phyloP scores from a whole-genome alignment of 2,113 vertebrate genomes.

The Scatophagus argus region DNA sequence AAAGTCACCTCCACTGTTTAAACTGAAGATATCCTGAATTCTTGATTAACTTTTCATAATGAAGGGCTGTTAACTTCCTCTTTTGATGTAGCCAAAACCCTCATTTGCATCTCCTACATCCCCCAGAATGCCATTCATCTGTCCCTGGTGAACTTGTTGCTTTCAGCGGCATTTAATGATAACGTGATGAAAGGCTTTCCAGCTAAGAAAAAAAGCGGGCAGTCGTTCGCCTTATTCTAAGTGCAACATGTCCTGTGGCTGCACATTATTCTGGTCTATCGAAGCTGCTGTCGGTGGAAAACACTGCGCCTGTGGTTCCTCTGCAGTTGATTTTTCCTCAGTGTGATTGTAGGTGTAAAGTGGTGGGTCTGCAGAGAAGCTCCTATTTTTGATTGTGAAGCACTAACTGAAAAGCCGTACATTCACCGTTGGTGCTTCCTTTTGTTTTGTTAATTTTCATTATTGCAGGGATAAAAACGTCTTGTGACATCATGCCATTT shows the following conservation, averaged over 20 bases:
- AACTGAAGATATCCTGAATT: slow-evolving; percentile 10
- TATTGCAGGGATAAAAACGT: background rate
- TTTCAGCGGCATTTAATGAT: slow-evolving; percentile 52
- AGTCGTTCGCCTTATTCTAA: slow-evolving; percentile 13
- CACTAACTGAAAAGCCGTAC: slow-evolving; percentile 26
- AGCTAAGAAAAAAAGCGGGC: background rate
- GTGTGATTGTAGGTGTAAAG: slow-evolving; percentile 22
- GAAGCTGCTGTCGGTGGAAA: slow-evolving; percentile 39
- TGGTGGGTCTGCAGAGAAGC: slow-evolving; percentile 33
- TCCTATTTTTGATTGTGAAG: slow-evolving; percentile 38
- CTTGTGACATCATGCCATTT: background rate
- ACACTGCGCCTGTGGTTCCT: slow-evolving; percentile 31
- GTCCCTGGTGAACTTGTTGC: slow-evolving; percentile 35
- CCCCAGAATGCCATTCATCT: slow-evolving; percentile 50
- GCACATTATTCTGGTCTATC: slow-evolving; percentile 31
- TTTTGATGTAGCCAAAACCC: slow-evolving; percentile 4
- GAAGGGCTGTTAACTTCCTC: slow-evolving; percentile 19
- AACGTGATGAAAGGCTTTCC: slow-evolving; percentile 57
- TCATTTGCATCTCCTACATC: slow-evolving; percentile 43
- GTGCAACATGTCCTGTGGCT: slow-evolving; percentile 34
- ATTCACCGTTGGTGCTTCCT: slow-evolving; percentile 22
- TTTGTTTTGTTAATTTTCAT: background rate
- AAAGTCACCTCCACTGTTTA: slow-evolving; percentile 21
- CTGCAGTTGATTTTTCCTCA: slow-evolving; percentile 18
- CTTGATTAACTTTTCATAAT: slow-evolving; percentile 23